These are phyloP conservation scores for Cephus pulcher DNA, from an alignment of 2,888 invertebrate genomes.

Conservation along the genomic window DNA sequence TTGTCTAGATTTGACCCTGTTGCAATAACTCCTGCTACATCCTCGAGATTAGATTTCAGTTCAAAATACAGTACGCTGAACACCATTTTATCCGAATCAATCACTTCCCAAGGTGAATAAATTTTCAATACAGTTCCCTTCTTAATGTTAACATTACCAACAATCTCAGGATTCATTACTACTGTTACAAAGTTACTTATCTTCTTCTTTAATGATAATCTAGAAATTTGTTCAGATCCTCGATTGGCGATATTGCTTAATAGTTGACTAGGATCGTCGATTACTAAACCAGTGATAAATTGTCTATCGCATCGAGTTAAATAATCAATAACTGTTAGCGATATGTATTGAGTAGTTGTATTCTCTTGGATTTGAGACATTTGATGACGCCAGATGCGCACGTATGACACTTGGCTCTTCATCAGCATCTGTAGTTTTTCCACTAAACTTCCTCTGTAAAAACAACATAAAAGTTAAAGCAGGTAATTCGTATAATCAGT, in stretches of 20 bases:
- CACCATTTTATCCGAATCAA: slow-evolving; percentile 35
- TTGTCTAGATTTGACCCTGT: background rate
- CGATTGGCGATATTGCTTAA: slow-evolving; percentile 23
- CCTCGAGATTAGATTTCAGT: slow-evolving; percentile 18
- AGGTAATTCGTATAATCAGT: slow-evolving; percentile 11
- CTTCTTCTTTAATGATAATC: background rate
- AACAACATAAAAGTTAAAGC: slow-evolving; percentile 13
- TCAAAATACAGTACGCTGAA: slow-evolving; percentile 45
- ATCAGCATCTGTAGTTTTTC: slow-evolving; percentile 44
- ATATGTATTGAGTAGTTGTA: slow-evolving; percentile 32
- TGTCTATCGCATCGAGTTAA: slow-evolving; percentile 37
- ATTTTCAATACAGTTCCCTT: slow-evolving; percentile 40
- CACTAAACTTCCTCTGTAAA: slow-evolving; percentile 48
- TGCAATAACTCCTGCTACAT: background rate
- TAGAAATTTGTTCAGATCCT: background rate
- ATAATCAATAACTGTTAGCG: slow-evolving; percentile 34
- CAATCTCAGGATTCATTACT: slow-evolving; percentile 47
- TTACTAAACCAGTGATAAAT: slow-evolving; percentile 39
- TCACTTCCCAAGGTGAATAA: slow-evolving; percentile 51
- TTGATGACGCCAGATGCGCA: slow-evolving; percentile 56
- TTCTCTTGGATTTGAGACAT: slow-evolving; percentile 33
- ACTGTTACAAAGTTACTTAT: slow-evolving; percentile 29
- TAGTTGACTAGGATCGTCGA: slow-evolving; percentile 45
- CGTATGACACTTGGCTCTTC: slow-evolving; percentile 39
- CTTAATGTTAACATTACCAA: slow-evolving; percentile 37